Base-by-base conservation (phyloP, 1,140 invertebrate genomes). In the Chrysomallon squamiferum region DNA sequence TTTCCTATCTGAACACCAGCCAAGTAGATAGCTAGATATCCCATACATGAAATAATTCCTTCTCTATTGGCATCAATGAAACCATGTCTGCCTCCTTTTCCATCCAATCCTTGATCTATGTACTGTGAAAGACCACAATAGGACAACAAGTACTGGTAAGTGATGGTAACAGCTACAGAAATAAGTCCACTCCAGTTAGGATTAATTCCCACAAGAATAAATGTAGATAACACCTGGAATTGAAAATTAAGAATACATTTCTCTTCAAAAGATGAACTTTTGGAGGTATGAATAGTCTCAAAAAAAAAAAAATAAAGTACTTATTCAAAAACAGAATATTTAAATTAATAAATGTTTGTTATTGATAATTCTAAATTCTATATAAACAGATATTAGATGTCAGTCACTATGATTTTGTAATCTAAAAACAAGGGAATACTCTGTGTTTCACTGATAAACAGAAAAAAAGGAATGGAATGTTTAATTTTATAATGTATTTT, bases 51-150 rank as follows among this genome's bases (percentile, higher is more conserved):
- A 35, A 90, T 88, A 43, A 98, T 86, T 0, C 96, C 96, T 88
- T 98, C 96, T 71, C 93, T 89, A 84, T 98, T 98, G 0, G 94
- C 92, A 64, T 89, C 87, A 0, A 97, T 47, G 56, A 96, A 88
- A 73, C 88, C 89, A 29, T 56, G 90, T 85, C 85, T 81, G 13
- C 82, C 66, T 27, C 77, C 78, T 52, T 71, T 43, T 13, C 78
- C 74, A 67, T 81, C 73, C 5, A 25, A 75, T 45, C 89, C 85
- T 65, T 88, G 87, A 50, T 96, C 88, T 15, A 97, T 89, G 88
- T 91, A 96, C 2, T 90, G 73, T 52, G 90, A 88, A 9, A 95
- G 77, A 9, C 90, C 90, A 52, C 58, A 57, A 59, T 76, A 74
- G 20, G 86, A 87, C 20, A 97, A 80, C 0, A 89, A 65, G 54